Evolutionary conservation across 2,113 vertebrate species (phyloP).

Genomic region (Puffinus mauretanicus): DNA sequence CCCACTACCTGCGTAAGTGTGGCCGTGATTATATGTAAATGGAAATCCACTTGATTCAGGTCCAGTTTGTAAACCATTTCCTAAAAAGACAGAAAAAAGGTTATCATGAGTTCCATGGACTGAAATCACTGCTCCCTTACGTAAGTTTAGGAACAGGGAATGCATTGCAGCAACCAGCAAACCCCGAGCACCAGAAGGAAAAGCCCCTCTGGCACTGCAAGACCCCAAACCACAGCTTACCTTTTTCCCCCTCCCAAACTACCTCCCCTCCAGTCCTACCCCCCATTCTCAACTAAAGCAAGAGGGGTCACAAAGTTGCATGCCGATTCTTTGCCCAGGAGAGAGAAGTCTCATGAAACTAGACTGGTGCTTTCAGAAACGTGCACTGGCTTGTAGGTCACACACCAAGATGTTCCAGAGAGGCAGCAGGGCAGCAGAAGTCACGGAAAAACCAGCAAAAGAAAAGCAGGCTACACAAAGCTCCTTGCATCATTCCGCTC

Average conservation of each 20-base stretch:
- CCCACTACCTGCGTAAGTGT: slow-evolving; percentile 74
- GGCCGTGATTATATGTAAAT: slow-evolving; percentile 71
- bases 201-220: background rate
- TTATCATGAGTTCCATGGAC: background rate
- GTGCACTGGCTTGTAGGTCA: background rate
- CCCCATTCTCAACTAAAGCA: background rate
- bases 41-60: slow-evolving; percentile 72
- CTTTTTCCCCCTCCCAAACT: background rate
- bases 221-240: background rate
- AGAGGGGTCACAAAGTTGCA: background rate
- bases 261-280: background rate
- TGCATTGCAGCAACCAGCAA: background rate
- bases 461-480: background rate
- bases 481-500: background rate
- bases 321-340: background rate
- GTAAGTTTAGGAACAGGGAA: background rate
- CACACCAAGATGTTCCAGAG: background rate
- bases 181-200: background rate
- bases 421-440: background rate
- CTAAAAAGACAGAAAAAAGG: slow-evolving; percentile 69
- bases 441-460: background rate
- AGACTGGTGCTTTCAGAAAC: background rate
- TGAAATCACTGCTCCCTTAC: background rate
- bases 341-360: background rate
- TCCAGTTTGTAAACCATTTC: slow-evolving; percentile 84